Base-by-base conservation (phyloP, 1,140 invertebrate species). In the Panonychus citri region DNA sequence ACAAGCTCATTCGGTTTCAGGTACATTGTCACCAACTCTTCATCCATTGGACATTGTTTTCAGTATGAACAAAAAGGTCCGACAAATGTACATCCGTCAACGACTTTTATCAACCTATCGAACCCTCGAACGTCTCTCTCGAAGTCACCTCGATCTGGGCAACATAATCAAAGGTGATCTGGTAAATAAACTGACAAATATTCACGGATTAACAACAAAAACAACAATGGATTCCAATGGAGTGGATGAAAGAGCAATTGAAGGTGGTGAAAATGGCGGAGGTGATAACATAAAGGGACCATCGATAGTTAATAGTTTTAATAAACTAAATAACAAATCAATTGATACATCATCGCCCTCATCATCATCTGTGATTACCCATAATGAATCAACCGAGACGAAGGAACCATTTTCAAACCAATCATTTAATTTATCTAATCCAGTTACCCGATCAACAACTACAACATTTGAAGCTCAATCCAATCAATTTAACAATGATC, bases 21-120 rank as follows among this genome's bases (percentile, higher is more conserved):
- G 55, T 1, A 27, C 55, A 49, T 54, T 59, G 27, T 51, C 63
- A 43, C 67, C 67, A 12, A 61, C 77, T 26, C 77, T 81, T 64
- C 13, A n/a, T 21, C 73, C 80, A 21, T 79, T 80, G 4, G 81
- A 84, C 64, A 76, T 84, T 24, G 75, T 83, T 15, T 73, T 78
- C 61, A 81, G 81, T 15, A 79, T 84, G 48, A 87, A 85, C 65
- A 85, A 85, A 63, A 85, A 84, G 70, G 81, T 84, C 62, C 71
- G 60, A 3, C 80, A 82, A 65, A 77, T 77, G 63, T 82, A 82
- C 67, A 82, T 83, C 56, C 73, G 78, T 59, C 70, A 79, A 34
- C 68, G 83, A 51, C 69, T 88, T 13, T 67, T 85, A 59, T 83
- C 81, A 2, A 85, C 83, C 0, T 85, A 86, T 66, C 75, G 81